A percentile compares a stretch with the other conserved stretches of the same genome.
Evolutionary conservation across 2,888 invertebrate species (phyloP).

Genomic region (Trichogramma dendrolimi): DNA sequence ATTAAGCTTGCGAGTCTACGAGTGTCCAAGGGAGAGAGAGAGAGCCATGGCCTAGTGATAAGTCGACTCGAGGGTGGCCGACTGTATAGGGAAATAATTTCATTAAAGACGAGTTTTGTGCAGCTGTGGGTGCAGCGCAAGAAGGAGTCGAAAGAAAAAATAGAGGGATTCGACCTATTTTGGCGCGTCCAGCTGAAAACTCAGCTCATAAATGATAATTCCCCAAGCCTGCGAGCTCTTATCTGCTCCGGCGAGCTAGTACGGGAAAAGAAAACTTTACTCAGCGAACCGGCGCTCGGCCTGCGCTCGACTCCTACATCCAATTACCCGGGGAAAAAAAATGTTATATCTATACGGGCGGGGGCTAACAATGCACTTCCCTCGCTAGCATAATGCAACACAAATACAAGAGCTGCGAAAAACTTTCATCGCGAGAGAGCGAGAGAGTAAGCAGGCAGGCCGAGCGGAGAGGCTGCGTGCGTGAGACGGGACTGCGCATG

Average conservation of each 20-base stretch:
- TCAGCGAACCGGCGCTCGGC: neutral
- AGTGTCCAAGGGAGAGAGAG: slow-evolving; percentile 18
- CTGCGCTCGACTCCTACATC: too few species aligned
- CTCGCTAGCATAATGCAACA: slow-evolving; percentile 7
- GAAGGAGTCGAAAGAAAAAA: too few species aligned
- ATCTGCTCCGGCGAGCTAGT: too few species aligned
- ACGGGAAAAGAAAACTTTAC: slow-evolving; percentile 2
- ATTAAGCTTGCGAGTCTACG: slow-evolving; percentile 38
- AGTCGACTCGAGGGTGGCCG: slow-evolving; percentile 29
- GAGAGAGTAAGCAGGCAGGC: slow-evolving; percentile 6
- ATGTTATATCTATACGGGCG: too few species aligned
- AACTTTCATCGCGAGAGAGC: neutral
- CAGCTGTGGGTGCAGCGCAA: too few species aligned
- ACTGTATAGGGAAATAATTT: too few species aligned
- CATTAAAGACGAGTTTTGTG: too few species aligned
- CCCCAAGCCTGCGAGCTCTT: too few species aligned
- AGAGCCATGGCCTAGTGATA: slow-evolving; percentile 28
- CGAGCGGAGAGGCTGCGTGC: slow-evolving; percentile 16
- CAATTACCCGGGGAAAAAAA: too few species aligned
- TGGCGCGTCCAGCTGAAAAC: too few species aligned
- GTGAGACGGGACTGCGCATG: neutral
- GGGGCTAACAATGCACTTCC: neutral
- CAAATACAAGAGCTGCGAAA: slow-evolving; percentile 1
- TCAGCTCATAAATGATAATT: too few species aligned
- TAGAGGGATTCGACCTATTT: too few species aligned